These are phyloP conservation scores for Acleris literana DNA, from an alignment of 2,888 invertebrate species.

Conservation along the genomic window DNA sequence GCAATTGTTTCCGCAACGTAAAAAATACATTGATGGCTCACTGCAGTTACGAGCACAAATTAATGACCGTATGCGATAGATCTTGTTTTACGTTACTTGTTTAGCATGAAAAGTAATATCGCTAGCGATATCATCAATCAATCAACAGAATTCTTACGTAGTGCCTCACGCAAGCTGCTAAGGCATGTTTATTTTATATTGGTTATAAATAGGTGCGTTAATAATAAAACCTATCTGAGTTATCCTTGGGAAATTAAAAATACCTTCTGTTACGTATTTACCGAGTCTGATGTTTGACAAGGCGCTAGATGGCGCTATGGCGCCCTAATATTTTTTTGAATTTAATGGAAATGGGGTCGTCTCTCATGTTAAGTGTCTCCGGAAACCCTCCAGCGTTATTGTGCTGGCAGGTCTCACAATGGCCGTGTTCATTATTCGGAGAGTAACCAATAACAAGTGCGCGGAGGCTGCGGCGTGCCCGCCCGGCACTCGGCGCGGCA, in stretches of 20 bases:
- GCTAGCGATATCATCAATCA: not conserved
- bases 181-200: not conserved
- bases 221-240: conserved; percentile 1
- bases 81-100: conserved; percentile 1
- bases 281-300: not conserved
- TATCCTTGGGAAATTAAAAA: not conserved
- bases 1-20: conserved; percentile 51
- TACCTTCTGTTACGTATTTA: not conserved
- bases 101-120: not conserved
- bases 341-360: conserved; percentile 21
- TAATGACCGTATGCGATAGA: conserved; percentile 45
- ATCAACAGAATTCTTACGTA: not conserved
- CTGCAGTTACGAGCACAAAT: conserved; percentile 45
- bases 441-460: conserved; percentile 29
- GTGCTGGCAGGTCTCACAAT: conserved; percentile 29
- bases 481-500: not conserved
- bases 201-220: not conserved
- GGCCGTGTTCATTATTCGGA: conserved; percentile 32
- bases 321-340: conserved; percentile 3
- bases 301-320: not conserved
- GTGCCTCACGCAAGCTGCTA: not conserved
- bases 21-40: conserved; percentile 47
- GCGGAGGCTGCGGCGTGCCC: conserved; percentile 6
- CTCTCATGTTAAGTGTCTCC: conserved; percentile 21
- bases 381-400: conserved; percentile 28